Conservation (phyloP, 2,113 vertebrate species). For the Triplophysa rosa region DNA sequence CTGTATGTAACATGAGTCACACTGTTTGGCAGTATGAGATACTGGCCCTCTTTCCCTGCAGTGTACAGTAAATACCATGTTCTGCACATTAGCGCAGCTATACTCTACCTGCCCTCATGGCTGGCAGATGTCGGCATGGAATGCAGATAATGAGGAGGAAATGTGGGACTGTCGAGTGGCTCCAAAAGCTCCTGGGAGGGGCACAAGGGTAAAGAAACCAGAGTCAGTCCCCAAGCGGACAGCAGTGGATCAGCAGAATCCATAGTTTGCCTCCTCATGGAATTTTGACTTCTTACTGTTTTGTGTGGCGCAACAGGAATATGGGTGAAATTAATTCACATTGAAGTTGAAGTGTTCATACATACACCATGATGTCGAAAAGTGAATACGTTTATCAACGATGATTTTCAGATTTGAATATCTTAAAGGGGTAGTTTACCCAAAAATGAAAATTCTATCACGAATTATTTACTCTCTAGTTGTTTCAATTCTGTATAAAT, state of each 20-base stretch:
- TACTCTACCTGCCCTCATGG: constrained; percentile 22
- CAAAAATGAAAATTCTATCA: too few relatives aligned
- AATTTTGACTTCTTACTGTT: background rate
- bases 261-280: too few relatives aligned
- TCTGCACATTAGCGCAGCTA: constrained; percentile 21
- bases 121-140: constrained; percentile 32
- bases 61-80: constrained; percentile 41
- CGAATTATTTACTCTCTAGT: too few relatives aligned
- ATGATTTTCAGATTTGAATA: too few relatives aligned
- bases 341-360: too few relatives aligned
- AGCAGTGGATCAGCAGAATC: background rate
- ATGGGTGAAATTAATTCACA: too few relatives aligned
- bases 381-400: too few relatives aligned
- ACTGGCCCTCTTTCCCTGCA: constrained; percentile 21
- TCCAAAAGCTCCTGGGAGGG: constrained; percentile 25
- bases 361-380: too few relatives aligned
- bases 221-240: constrained; percentile 3
- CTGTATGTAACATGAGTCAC: constrained; percentile 35
- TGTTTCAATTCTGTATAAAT: too few relatives aligned
- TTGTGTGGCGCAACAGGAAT: background rate
- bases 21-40: background rate
- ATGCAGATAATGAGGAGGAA: constrained; percentile 31
- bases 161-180: constrained; percentile 9
- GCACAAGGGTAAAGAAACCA: background rate
- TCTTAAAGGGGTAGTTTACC: too few relatives aligned